Evolutionary conservation across 53 echinoderm and acorn worm genomes (phyloP), one percentile per base, ranked within the genome.

Genomic region (Pentamera pediparva): DNA sequence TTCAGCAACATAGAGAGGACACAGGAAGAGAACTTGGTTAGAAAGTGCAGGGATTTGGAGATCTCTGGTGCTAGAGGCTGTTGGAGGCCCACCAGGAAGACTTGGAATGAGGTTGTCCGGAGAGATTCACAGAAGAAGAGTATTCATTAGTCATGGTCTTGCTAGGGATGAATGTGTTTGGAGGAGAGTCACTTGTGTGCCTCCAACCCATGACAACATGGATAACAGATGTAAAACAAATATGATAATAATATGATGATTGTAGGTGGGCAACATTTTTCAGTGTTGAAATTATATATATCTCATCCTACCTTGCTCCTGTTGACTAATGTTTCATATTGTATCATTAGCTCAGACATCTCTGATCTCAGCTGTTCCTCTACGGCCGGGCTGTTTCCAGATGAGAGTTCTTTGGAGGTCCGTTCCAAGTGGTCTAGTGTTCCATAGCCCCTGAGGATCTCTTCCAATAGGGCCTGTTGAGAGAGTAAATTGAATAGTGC

Each of bases 271-370:
- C n/a, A n/a, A n/a, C n/a, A n/a, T n/a, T n/a, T n/a, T n/a, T n/a
- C n/a, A n/a, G n/a, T n/a, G n/a, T n/a, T n/a, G n/a, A n/a, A 25
- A 21, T 11, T 52, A 52, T 15, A 20, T 11, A 13, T 52, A 52
- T 20, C 25, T 21, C 52, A 52, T 52, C 11, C 32, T 72, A 72
- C 73, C 34, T 72, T 53, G 50, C 73, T 22, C 22, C 73, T 72
- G 30, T 72, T 54, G 34, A 53, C 21, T 34, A 72, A 53, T 0
- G 32, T 33, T 33, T 72, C 33, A 25, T 72, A 72, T 21, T 72
- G 73, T 4, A 32, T 72, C 48, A 52, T 33, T 53, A 72, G 9
- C 19, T 72, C 52, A 35, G 55, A 52, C 24, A 72, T 72, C 52
- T 19, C 5, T 3, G 55, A 36, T 17, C 54, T 18, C 19, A 72